Base-by-base conservation (phyloP, 2,888 invertebrate species). In the Venustoraphidia nigricollis region DNA sequence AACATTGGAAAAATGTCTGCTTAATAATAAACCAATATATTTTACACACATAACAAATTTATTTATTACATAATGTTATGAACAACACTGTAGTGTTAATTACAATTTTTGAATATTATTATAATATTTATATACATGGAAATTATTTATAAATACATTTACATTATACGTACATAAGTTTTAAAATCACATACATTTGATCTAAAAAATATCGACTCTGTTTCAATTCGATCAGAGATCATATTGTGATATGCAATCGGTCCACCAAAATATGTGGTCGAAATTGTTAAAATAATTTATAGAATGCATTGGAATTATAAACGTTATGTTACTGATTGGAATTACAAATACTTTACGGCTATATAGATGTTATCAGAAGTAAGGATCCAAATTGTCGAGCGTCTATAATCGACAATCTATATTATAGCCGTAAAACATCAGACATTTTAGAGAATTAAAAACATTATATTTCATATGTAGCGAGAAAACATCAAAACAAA, bases 181-280 rank as follows among this genome's bases (percentile, higher is more conserved):
- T 41, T 42, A 42, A 27, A 44, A 44, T 44, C 17, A 14, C 34
- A 13, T 44, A 34, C 35, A 34, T n/a, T 34, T 34, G 17, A 34
- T 44, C 27, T 17, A 42, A 14, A 39, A 39, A 13, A 39, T 27
- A 27, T 27, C 13, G 38, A 13, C n/a, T 38, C 38, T 11, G 38
- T 11, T n/a, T 38, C 38, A 3, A n/a, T 38, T 38, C 38, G 38
- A 38, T 38, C 38, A n/a, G 11, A 44, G 46, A 34, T 46, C 34
- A 40, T 44, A n/a, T n/a, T n/a, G 47, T 27, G 50, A 50, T 50
- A 50, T 50, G 50, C 50, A 49, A 46, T 49, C 44, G 44, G 46
- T 50, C 50, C 46, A 27, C 27, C 6, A 38, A 38, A 38, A 38
- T 11, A 8, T 38, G 38, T 38, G 13, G 13, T 38, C 38, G n/a